These are phyloP conservation scores for Dolichallabes microphthalmus DNA, from an alignment of 2,113 vertebrate genomes.

Conservation along the genomic window DNA sequence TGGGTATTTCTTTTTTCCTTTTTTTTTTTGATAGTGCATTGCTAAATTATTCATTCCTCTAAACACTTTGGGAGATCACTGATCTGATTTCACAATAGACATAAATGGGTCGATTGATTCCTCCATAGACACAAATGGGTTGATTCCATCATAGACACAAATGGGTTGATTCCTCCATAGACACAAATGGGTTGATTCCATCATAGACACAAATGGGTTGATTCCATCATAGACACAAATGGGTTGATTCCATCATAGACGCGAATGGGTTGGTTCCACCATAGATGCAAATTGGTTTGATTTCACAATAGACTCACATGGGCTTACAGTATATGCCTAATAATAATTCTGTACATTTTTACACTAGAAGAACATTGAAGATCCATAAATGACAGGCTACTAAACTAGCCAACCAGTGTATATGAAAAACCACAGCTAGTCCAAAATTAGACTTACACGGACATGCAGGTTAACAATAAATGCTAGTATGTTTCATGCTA, in stretches of 20 bases:
- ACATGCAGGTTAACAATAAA: background rate
- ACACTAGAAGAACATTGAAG: background rate
- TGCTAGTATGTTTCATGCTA: background rate
- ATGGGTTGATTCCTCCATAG: too few species aligned
- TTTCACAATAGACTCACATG: background rate
- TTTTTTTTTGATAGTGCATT: background rate
- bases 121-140: too few species aligned
- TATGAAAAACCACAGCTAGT: background rate
- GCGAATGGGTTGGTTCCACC: background rate
- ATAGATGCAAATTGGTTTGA: too few species aligned
- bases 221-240: too few species aligned
- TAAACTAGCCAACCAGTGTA: background rate
- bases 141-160: too few species aligned
- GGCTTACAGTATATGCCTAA: background rate
- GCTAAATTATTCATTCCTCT: background rate
- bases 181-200: too few species aligned
- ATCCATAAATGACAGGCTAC: background rate
- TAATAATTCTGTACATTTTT: background rate
- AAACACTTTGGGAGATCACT: background rate
- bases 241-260: too few species aligned
- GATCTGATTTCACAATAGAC: too few species aligned
- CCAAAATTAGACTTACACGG: background rate
- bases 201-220: too few species aligned
- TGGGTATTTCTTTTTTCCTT: background rate
- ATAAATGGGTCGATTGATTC: too few species aligned